Evolutionary conservation across 2,888 invertebrate species (phyloP), one percentile per base, ranked within the genome.

Genomic region (Nomada goodeniana): DNA sequence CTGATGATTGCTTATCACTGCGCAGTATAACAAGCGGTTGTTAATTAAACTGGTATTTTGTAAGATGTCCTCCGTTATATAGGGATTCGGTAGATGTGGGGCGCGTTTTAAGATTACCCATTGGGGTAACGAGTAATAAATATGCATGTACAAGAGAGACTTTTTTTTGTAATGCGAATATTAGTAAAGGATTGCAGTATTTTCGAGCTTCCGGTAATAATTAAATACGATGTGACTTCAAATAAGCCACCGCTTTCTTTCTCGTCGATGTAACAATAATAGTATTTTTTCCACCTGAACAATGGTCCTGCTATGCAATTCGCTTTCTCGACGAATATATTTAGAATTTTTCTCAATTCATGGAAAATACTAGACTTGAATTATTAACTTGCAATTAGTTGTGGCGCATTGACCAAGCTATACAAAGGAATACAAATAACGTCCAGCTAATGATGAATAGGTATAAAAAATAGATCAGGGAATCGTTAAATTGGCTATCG

Each of bases 401-500:
- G n/a, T 53, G 36, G 4, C 53, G 23, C 2, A 36, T 4, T 23
- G 84, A 50, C 23, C 68, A 79, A 20, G 55, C 29, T 60, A 50
- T 79, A 23, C 10, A 83, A 73, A 71, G 70, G 69, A 64, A 64
- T 55, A 76, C 82, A 85, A 36, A 85, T 81, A 59, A 69, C n/a
- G 78, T 60, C 79, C 81, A 84, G 82, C 76, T 60, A 83, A 78
- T 87, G 82, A 89, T 89, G 89, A 90, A 90, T 87, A 86, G 88
- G 80, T 86, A 77, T 82, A 84, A 80, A 89, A 84, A 91, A 89
- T 90, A 90, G 91, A 78, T 84, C 80, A 88, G 84, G 78, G 79
- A 75, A 82, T 84, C 78, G 83, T 87, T 92, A 92, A 92, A 92
- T 92, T 92, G 90, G 91, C 89, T 89, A 89, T 86, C 76, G 74